Conservation (phyloP, 2,113 vertebrate genomes). For the Orycteropus afer region DNA sequence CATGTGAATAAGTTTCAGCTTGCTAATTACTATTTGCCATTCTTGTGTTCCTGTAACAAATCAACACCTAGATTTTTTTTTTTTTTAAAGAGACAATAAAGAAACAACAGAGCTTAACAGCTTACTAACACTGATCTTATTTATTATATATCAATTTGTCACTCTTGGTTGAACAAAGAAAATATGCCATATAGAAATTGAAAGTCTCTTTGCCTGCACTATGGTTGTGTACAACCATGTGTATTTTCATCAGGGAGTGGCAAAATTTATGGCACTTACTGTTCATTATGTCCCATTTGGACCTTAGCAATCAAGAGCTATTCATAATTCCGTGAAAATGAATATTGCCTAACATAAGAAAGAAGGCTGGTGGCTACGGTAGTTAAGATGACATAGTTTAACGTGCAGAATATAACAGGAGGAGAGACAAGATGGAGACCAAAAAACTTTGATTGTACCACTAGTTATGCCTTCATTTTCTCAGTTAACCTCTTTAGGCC, state of each 20-base stretch:
- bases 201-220: conserved; percentile 1
- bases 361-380: neutral
- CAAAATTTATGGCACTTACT: conserved; percentile 40
- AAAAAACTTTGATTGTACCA: neutral
- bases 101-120: neutral
- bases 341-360: conserved; percentile 9
- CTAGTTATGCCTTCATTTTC: neutral
- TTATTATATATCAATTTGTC: conserved; percentile 52
- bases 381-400: neutral
- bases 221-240: conserved; percentile 27
- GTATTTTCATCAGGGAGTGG: conserved; percentile 37
- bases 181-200: conserved; percentile 19
- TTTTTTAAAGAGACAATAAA: neutral
- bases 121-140: conserved; percentile 33
- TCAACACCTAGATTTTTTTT: neutral
- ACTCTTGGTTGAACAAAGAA: conserved; percentile 16
- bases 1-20: neutral
- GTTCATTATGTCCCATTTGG: conserved; percentile 7
- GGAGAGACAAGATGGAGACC: neutral
- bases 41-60: neutral
- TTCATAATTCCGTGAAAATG: conserved; percentile 43
- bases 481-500: neutral
- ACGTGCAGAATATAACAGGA: neutral
- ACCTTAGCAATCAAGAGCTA: neutral
- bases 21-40: conserved; percentile 43